Evolutionary conservation across 2,113 vertebrate species (phyloP), one percentile per base, ranked within the genome.

Genomic region (Bostrychus sinensis): DNA sequence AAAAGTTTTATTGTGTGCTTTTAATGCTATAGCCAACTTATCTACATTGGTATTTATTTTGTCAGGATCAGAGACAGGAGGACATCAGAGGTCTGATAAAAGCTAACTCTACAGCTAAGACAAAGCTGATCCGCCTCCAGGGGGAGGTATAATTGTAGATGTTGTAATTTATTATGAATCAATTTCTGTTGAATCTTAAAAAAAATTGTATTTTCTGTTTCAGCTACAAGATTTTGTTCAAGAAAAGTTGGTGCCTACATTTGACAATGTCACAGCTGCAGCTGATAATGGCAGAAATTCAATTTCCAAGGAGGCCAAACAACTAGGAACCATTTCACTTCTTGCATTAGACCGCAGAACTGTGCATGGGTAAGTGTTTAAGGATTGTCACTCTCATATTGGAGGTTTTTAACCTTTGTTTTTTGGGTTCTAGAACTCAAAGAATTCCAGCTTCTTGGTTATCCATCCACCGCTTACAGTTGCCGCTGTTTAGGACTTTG

Each of bases 61-160:
- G 17, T 75, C 2, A 94, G 93, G 75, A 81, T 20, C 64, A 82
- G 22, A 92, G 90, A 70, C 93, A 94, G 70, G 85, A 92, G 43
- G 89, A 93, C 17, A 91, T 94, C 58, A 84, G 88, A 66, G 75
- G 80, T 17, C 82, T 94, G 36, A 93, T 94, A 54, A 92, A 91
- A 32, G 92, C 83, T 0, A 94, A 92, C 72, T 92, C 92, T 0
- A 68, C 62, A 0, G 68, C 89, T 2, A 94, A 93, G 75, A 81
- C 59, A 0, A 90, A 89, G 20, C 74, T 94, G 34, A 72, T 82
- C 10, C 71, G 63, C 45, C 64, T 79, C 50, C 88, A 92, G 14
- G 59, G 22, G 19, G 89, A 94, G 92, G 93, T 93, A 62, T 23
- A 64, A 56, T 9, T 56, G 10, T 14, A 17, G 58, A 2, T 63